phyloP scores from a whole-genome alignment of 2,113 vertebrate genomes.

The Barbus barbus region DNA sequence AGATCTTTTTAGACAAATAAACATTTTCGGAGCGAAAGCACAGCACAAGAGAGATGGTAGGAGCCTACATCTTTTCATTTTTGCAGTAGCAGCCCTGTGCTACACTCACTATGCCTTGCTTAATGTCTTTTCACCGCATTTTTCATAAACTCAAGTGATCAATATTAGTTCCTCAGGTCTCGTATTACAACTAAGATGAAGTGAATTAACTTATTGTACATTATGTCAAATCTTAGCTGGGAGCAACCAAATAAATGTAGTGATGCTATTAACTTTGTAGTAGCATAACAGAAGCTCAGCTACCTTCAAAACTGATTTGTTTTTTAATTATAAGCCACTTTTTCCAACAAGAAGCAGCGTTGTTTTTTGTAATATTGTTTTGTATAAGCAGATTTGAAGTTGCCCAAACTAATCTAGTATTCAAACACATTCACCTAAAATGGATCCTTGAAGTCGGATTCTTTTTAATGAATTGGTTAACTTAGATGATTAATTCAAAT shows the following conservation, averaged over 20 bases:
- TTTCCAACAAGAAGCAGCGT: no score
- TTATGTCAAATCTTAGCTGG: neutral
- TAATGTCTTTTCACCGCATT: neutral
- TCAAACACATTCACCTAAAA: neutral
- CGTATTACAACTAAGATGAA: conserved; percentile 5
- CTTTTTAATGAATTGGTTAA: neutral
- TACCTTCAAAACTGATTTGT: neutral
- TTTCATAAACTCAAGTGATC: neutral
- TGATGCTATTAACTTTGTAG: neutral
- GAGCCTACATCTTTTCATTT: conserved; percentile 60
- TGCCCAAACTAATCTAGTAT: neutral
- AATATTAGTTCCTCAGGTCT: neutral
- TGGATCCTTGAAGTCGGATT: neutral
- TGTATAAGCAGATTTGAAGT: no score
- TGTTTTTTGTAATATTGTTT: no score
- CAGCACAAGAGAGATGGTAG: conserved; percentile 46
- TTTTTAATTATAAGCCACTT: neutral
- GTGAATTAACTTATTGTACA: neutral
- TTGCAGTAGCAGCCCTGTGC: neutral
- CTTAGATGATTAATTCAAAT: neutral
- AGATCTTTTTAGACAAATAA: conserved; percentile 82
- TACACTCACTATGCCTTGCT: neutral
- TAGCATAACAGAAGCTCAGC: neutral
- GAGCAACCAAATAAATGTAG: neutral
- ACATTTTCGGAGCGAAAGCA: conserved; percentile 77